phyloP scores from a whole-genome alignment of 2,797 vertebrate genomes.

The Pangasius macronema region DNA sequence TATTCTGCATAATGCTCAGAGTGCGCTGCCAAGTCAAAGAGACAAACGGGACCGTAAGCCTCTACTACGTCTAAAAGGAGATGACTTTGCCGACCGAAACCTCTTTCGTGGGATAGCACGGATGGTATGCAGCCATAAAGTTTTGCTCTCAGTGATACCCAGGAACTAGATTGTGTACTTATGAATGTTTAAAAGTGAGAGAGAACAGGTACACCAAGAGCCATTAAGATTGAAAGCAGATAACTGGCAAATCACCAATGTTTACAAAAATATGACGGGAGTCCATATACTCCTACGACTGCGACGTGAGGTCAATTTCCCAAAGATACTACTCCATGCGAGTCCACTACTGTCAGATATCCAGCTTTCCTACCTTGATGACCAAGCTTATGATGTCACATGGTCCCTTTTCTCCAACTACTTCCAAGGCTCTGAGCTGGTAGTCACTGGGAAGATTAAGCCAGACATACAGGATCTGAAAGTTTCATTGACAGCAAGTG shows the following conservation, averaged over 20 bases:
- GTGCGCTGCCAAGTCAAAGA: too few species aligned
- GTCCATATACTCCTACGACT: too few species aligned
- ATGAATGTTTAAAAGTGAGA: background rate
- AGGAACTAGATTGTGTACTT: background rate
- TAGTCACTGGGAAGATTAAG: constrained; percentile 80
- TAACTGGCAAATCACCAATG: background rate
- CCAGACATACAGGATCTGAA: constrained; percentile 71
- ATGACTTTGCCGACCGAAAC: too few species aligned
- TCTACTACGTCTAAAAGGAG: too few species aligned
- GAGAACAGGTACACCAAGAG: background rate
- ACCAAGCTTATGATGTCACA: constrained; percentile 76
- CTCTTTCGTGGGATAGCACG: constrained; percentile 75
- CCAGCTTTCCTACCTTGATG: constrained; percentile 78
- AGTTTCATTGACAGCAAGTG: constrained; percentile 72
- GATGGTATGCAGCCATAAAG: constrained; percentile 57
- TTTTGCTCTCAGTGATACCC: background rate
- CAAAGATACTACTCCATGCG: too few species aligned
- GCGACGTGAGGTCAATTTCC: too few species aligned
- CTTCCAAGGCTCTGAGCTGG: constrained; percentile 84
- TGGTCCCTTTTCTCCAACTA: constrained; percentile 81
- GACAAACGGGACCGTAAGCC: too few species aligned
- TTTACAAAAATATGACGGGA: too few species aligned
- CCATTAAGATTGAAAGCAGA: background rate
- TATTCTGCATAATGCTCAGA: constrained; percentile 79
- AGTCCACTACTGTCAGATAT: constrained; percentile 82